phyloP scores from a whole-genome alignment of 1,140 invertebrate genomes.

The Zophobas morio region DNA sequence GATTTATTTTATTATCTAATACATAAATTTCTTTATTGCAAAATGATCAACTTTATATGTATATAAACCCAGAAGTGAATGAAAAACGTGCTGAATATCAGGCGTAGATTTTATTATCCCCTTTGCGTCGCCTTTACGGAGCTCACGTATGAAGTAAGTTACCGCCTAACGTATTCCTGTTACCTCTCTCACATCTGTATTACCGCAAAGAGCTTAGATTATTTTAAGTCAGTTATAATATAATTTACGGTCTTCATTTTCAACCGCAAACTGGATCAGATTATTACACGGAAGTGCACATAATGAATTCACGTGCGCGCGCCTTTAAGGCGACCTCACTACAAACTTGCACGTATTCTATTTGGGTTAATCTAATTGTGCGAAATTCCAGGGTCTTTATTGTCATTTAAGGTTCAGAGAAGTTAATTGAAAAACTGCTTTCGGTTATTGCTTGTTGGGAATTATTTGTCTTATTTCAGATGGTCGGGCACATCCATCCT shows the following conservation, averaged over 20 bases:
- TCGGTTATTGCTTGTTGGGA: not conserved
- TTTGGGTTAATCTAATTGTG: constrained; percentile 42
- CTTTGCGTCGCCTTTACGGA: not conserved
- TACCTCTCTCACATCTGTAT: not conserved
- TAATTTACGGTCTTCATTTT: constrained; percentile 48
- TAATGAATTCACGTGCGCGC: constrained; percentile 38
- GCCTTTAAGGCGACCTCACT: constrained; percentile 24
- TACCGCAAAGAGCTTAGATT: constrained; percentile 9
- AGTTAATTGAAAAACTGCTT: constrained; percentile 16
- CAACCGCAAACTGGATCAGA: constrained; percentile 33
- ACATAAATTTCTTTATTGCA: too few relatives aligned
- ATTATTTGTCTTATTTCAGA: constrained; percentile 25
- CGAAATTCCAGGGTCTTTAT: constrained; percentile 22
- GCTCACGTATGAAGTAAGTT: not conserved
- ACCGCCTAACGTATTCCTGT: not conserved
- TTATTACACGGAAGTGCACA: constrained; percentile 46
- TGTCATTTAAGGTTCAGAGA: constrained; percentile 4
- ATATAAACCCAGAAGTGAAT: not conserved
- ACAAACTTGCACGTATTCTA: constrained; percentile 35
- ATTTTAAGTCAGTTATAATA: constrained; percentile 47
- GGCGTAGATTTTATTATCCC: not conserved
- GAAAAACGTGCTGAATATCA: not conserved
- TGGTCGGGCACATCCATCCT: not conserved
- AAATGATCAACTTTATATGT: not conserved
- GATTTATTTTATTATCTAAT: too few relatives aligned